These are phyloP conservation scores for Ophion slaviceki DNA, from an alignment of 2,888 invertebrate genomes.

Conservation along the genomic window DNA sequence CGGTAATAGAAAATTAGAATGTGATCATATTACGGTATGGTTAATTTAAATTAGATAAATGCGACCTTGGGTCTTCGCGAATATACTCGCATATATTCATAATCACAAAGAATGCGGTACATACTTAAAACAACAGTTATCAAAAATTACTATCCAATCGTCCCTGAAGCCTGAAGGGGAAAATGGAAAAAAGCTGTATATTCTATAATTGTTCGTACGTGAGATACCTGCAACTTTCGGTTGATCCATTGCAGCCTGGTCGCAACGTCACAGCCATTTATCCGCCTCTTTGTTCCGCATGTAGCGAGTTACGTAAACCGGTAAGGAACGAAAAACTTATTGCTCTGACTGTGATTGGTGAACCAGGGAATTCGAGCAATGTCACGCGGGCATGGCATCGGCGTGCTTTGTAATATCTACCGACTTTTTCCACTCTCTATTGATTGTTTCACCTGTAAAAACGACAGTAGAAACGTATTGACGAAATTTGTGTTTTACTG, in stretches of 20 bases:
- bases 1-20: constrained; percentile 28
- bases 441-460: not conserved
- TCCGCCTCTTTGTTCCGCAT: constrained; percentile 29
- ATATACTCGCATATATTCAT: constrained; percentile 4
- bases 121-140: constrained; percentile 48
- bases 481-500: not conserved
- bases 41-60: constrained; percentile 22
- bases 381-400: not conserved
- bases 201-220: constrained; percentile 46
- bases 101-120: constrained; percentile 27
- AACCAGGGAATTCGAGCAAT: constrained; percentile 33
- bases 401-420: not conserved
- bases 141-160: constrained; percentile 21
- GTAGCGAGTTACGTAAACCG: constrained; percentile 19
- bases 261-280: constrained; percentile 16
- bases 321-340: constrained; percentile 23
- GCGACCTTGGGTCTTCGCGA: constrained; percentile 19
- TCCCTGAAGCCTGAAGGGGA: constrained; percentile 16
- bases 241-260: not conserved
- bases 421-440: not conserved
- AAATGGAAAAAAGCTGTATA: constrained; percentile 14
- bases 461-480: not conserved
- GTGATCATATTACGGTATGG: constrained; percentile 29
- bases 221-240: constrained; percentile 52
- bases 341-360: not conserved